Conservation (phyloP, 2,113 vertebrate species). For the Sus scrofa region T2T-Sscrofa CM000821.6:50823001-50823500, state of each 20-base stretch:
- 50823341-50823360: neutral
- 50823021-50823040: too few species aligned
- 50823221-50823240: neutral
- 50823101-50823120: too few species aligned
- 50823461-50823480: neutral
- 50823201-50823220: neutral
- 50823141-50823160: too few species aligned
- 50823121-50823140: too few species aligned
- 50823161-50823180: neutral
- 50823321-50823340: too few species aligned
- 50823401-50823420: neutral
- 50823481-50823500: neutral
- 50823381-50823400: neutral
- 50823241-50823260: neutral
- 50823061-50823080: too few species aligned
- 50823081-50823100: too few species aligned
- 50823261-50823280: neutral
- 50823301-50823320: rapidly evolving
- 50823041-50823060: too few species aligned
- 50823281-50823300: neutral
- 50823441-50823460: neutral
- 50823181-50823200: neutral
- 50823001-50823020: too few species aligned
- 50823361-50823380: neutral
- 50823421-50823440: neutral